phyloP scores from a whole-genome alignment of 2,888 invertebrate species.

The Pseudococcus jackbeardsleyi region DNA sequence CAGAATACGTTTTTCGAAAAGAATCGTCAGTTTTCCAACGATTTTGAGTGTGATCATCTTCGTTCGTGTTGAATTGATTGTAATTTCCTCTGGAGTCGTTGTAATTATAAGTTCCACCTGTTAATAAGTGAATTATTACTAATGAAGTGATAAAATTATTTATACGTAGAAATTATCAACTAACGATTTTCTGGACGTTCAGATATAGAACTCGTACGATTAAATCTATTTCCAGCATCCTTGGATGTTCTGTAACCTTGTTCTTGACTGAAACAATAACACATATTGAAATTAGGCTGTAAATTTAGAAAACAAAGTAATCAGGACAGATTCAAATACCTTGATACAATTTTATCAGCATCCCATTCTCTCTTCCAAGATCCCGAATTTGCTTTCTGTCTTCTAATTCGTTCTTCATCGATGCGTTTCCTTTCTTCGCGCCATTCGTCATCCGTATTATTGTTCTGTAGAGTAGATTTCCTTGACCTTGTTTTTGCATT shows the following conservation, averaged over 20 bases:
- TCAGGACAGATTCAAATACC: not conserved
- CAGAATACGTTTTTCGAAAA: not conserved
- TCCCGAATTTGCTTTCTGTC: conserved; percentile 59
- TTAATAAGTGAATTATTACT: not conserved
- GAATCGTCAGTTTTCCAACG: conserved; percentile 9
- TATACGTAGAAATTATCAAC: not conserved
- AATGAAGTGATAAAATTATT: not conserved
- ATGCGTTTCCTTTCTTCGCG: conserved; percentile 49
- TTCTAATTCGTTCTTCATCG: conserved; percentile 48
- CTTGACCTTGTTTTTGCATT: not conserved
- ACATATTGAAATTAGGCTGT: not conserved
- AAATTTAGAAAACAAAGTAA: not conserved
- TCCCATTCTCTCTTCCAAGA: conserved; percentile 61
- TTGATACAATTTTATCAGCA: conserved; percentile 46
- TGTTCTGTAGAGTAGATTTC: not conserved
- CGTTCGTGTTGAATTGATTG: not conserved
- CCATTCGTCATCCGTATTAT: conserved; percentile 30
- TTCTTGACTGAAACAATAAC: not conserved
- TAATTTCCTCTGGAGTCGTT: not conserved
- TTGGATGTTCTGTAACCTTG: not conserved
- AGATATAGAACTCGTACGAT: not conserved
- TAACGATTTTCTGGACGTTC: conserved; percentile 34
- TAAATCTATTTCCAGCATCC: not conserved
- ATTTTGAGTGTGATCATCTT: not conserved
- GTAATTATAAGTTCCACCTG: not conserved